Evolutionary conservation across 2,113 vertebrate genomes (phyloP).

Genomic region (Suricata suricatta): DNA sequence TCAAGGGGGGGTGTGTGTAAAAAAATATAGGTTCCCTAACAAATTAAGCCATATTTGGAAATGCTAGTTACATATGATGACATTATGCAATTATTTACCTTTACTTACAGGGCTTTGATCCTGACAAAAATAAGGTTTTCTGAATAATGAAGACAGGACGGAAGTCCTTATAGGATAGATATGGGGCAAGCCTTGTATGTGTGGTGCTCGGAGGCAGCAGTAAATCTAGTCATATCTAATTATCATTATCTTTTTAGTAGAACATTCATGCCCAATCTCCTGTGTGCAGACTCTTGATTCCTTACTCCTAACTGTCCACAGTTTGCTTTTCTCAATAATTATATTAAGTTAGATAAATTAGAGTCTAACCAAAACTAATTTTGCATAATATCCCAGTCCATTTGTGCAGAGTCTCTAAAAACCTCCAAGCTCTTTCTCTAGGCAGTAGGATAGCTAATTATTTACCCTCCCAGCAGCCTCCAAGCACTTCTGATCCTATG

Average conservation of each 20-base stretch:
- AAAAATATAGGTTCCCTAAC: conserved; percentile 2
- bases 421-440: conserved; percentile 85
- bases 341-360: conserved; percentile 86
- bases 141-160: conserved; percentile 67
- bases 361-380: conserved; percentile 85
- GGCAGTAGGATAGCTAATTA: conserved; percentile 85
- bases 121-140: conserved; percentile 52
- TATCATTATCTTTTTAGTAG: conserved; percentile 47
- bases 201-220: conserved; percentile 57
- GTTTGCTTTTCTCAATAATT: conserved; percentile 84
- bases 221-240: conserved; percentile 71
- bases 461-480: conserved; percentile 83
- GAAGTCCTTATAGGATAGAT: conserved; percentile 21
- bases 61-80: background rate
- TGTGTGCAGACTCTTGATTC: conserved; percentile 70
- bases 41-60: background rate
- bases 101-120: conserved; percentile 53
- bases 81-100: background rate
- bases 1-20: background rate
- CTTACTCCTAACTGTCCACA: conserved; percentile 71
- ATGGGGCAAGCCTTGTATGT: conserved; percentile 17
- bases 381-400: conserved; percentile 85
- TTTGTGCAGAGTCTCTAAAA: conserved; percentile 84
- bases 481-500: conserved; percentile 80
- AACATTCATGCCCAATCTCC: conserved; percentile 32